phyloP scores from a whole-genome alignment of 2,113 vertebrate genomes.

The Uria lomvia region DNA sequence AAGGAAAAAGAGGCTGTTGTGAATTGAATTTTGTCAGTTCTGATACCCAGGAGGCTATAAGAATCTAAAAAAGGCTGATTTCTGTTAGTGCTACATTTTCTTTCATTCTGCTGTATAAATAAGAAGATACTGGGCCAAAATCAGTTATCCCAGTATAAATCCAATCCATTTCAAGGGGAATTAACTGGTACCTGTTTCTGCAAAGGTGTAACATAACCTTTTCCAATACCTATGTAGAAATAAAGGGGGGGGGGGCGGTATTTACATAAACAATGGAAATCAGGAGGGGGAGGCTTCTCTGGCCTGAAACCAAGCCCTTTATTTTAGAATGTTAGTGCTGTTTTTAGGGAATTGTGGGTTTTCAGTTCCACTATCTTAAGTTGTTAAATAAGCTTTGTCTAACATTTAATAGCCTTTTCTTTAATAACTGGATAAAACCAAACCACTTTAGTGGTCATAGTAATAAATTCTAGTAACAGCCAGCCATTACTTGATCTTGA shows the following conservation, averaged over 20 bases:
- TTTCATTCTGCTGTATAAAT: background rate
- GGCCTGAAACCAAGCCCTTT: background rate
- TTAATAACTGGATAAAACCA: background rate
- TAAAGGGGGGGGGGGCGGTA: background rate
- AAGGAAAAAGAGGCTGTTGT: background rate
- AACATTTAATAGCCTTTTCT: background rate
- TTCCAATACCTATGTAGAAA: background rate
- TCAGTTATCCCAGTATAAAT: background rate
- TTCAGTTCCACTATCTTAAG: background rate
- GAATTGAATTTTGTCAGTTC: background rate
- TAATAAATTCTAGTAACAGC: background rate
- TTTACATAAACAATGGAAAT: background rate
- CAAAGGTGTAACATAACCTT: background rate
- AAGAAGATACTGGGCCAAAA: background rate
- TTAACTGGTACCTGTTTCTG: background rate
- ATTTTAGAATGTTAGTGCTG: background rate
- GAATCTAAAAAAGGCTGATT: background rate
- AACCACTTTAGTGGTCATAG: background rate
- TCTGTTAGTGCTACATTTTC: background rate
- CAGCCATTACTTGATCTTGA: background rate
- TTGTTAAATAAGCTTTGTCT: background rate
- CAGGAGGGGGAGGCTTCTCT: background rate
- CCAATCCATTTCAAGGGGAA: background rate
- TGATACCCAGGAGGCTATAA: background rate
- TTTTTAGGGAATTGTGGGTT: background rate